Percentiles rank a stretch among this genome's conserved stretches.
phyloP scores from a whole-genome alignment of 2,797 vertebrate genomes.

The Loriculus beryllinus region DNA sequence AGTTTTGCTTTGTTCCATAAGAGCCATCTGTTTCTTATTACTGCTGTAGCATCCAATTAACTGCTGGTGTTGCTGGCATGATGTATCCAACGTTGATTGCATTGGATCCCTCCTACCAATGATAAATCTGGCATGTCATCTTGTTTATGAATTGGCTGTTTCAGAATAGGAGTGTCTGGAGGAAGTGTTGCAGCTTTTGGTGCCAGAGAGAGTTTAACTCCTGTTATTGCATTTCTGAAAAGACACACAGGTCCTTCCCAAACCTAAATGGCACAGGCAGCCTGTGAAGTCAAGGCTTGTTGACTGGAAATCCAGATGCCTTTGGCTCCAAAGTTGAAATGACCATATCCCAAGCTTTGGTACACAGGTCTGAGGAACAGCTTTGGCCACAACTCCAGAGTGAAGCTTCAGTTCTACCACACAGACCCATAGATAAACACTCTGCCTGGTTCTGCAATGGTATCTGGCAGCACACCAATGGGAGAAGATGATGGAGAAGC shows the following conservation, averaged over 20 bases:
- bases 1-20: background rate
- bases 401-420: background rate
- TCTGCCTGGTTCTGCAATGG: background rate
- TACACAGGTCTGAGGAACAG: background rate
- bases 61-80: background rate
- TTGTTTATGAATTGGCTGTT: constrained; percentile 22
- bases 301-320: background rate
- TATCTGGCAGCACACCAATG: background rate
- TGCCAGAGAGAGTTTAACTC: constrained; percentile 20
- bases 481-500: background rate
- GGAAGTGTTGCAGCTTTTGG: background rate
- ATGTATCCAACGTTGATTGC: background rate
- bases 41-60: background rate
- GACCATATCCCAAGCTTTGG: background rate
- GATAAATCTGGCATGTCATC: background rate
- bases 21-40: constrained; percentile 53
- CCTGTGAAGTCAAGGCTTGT: background rate
- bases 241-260: background rate
- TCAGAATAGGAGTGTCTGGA: background rate
- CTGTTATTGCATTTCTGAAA: background rate
- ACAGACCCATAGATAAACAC: background rate
- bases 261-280: background rate
- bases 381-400: background rate
- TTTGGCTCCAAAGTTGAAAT: background rate
- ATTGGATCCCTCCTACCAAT: background rate